Evolutionary conservation across 2,113 vertebrate genomes (phyloP).

Genomic region (Ctenomys sociabilis): DNA sequence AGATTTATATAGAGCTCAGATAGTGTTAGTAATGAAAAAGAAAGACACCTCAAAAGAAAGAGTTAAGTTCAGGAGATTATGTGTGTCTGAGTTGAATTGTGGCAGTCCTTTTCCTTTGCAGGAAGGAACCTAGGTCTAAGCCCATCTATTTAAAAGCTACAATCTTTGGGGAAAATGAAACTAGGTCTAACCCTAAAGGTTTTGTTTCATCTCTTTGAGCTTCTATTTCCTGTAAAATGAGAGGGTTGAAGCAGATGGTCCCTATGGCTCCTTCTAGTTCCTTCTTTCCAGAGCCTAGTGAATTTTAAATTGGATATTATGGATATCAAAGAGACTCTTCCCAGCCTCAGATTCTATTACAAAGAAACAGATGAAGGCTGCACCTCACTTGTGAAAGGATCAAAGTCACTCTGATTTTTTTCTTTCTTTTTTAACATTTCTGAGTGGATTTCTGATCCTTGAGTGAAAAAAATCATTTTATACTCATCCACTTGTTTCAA

Average conservation of each 20-base stretch:
- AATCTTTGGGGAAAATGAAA: slow-evolving; percentile 51
- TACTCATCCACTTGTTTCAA: slow-evolving; percentile 63
- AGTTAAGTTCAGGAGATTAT: slow-evolving; percentile 45
- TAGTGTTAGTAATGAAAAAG: neutral
- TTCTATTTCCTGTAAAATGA: slow-evolving; percentile 76
- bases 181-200: slow-evolving; percentile 63
- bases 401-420: slow-evolving; percentile 63
- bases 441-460: slow-evolving; percentile 44
- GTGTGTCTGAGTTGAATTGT: neutral
- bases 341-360: slow-evolving; percentile 70
- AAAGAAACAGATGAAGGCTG: slow-evolving; percentile 75
- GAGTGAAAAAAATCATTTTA: slow-evolving; percentile 68
- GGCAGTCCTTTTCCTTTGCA: neutral
- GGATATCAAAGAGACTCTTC: slow-evolving; percentile 70
- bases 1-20: slow-evolving; percentile 51
- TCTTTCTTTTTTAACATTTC: slow-evolving; percentile 7
- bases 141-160: slow-evolving; percentile 49
- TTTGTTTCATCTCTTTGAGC: slow-evolving; percentile 73
- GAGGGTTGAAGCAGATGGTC: slow-evolving; percentile 63
- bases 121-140: slow-evolving; percentile 47
- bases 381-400: slow-evolving; percentile 71
- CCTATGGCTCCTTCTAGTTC: slow-evolving; percentile 59
- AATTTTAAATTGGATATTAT: slow-evolving; percentile 78
- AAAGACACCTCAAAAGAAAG: slow-evolving; percentile 1
- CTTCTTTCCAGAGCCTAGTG: slow-evolving; percentile 71